Evolutionary conservation across 2,797 vertebrate species (phyloP).

Genomic region (Acanthornis magna): DNA sequence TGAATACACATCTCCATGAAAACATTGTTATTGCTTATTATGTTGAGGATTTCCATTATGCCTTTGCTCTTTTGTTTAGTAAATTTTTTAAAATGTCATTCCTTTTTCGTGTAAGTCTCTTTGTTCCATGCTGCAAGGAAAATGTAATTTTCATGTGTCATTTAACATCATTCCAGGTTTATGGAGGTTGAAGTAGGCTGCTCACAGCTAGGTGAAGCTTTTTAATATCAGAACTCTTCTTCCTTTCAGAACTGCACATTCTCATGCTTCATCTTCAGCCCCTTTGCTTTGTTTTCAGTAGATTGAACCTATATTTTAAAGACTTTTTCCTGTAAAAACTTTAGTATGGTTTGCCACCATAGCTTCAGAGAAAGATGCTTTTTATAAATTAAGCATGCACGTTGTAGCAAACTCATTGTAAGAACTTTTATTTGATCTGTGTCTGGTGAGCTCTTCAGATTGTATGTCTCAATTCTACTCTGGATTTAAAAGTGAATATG

Average conservation of each 20-base stretch:
- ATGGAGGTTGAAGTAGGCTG: rapidly evolving
- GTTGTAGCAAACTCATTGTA: not conserved
- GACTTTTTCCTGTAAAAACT: not conserved
- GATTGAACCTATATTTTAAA: not conserved
- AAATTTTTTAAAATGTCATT: not conserved
- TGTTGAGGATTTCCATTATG: not conserved
- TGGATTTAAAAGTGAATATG: not conserved
- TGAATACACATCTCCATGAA: not conserved
- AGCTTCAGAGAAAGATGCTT: not conserved
- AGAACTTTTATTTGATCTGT: not conserved
- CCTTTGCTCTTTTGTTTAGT: not conserved
- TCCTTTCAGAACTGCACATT: not conserved
- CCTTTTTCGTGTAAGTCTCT: not conserved
- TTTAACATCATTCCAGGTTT: not conserved
- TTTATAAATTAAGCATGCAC: not conserved
- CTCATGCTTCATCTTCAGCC: not conserved
- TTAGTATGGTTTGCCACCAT: not conserved
- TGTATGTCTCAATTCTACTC: not conserved
- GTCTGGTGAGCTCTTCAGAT: not conserved
- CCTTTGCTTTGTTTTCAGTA: not conserved
- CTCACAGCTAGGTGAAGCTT: not conserved
- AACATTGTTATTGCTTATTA: not conserved
- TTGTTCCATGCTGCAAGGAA: not conserved
- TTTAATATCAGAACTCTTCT: not conserved
- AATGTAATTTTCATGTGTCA: not conserved